Percentiles rank a stretch among this genome's conserved stretches.
Evolutionary conservation across 2,113 vertebrate species (phyloP).

Genomic region (Campylomormyrus tamandua): DNA sequence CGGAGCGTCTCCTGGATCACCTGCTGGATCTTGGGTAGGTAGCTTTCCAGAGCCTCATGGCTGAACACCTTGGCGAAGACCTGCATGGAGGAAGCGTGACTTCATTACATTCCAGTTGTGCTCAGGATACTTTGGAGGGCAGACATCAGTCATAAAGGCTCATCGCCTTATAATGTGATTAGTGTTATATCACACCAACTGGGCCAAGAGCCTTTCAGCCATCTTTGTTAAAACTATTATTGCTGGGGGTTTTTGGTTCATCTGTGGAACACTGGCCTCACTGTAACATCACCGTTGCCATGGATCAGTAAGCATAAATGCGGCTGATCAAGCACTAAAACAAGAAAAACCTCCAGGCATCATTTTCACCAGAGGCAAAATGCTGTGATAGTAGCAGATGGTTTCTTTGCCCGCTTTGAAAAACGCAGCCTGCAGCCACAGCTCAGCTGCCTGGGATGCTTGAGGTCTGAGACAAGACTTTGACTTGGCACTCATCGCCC

Average conservation of each 20-base stretch:
- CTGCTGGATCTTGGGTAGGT: conserved; percentile 92
- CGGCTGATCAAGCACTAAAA: not conserved
- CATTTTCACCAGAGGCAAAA: not conserved
- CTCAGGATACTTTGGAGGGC: not conserved
- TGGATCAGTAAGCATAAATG: not conserved
- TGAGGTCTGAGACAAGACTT: conserved; percentile 19
- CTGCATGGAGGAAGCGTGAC: conserved; percentile 45
- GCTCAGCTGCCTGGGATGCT: conserved; percentile 5
- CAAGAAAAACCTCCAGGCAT: not conserved
- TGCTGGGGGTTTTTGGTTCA: not conserved
- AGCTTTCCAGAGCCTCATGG: conserved; percentile 87
- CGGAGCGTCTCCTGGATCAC: conserved; percentile 91
- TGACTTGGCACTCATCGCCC: not conserved
- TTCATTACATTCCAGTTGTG: not conserved
- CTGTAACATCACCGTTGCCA: not conserved
- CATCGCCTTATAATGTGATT: not conserved
- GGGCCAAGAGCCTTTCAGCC: not conserved
- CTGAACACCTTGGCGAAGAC: conserved; percentile 97
- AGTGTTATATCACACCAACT: not conserved
- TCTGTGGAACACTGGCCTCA: not conserved
- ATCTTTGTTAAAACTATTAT: not conserved
- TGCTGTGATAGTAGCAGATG: not conserved
- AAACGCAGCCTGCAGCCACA: not conserved
- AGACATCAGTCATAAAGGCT: not conserved
- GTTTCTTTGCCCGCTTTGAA: not conserved